phyloP scores from a whole-genome alignment of 1,140 invertebrate genomes.

The Solen grandis region DNA sequence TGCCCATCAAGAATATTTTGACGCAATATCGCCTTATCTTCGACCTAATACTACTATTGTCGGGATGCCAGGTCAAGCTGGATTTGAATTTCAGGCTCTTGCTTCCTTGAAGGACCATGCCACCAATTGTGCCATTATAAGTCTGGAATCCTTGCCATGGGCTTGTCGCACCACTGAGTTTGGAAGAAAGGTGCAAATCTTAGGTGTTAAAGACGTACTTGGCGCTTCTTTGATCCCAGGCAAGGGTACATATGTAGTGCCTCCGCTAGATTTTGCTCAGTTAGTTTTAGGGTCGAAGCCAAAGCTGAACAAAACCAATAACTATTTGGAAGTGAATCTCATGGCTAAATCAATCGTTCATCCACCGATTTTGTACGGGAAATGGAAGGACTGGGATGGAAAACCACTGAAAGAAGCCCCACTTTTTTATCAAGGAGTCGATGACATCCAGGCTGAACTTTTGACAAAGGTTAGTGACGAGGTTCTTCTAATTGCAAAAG shows the following conservation, averaged over 20 bases:
- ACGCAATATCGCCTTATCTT: slow-evolving; percentile 66
- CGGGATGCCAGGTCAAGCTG: slow-evolving; percentile 69
- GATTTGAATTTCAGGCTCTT: slow-evolving; percentile 71
- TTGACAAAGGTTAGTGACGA: slow-evolving; percentile 63
- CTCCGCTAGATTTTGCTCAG: slow-evolving; percentile 57
- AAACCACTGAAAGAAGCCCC: slow-evolving; percentile 54
- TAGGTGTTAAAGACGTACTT: slow-evolving; percentile 63
- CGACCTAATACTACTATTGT: slow-evolving; percentile 64
- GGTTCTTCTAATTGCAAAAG: slow-evolving; percentile 58
- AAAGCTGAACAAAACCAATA: slow-evolving; percentile 41
- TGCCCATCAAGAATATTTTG: slow-evolving; percentile 68
- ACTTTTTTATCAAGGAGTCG: slow-evolving; percentile 71
- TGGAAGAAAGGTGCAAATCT: slow-evolving; percentile 62
- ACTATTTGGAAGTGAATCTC: slow-evolving; percentile 66
- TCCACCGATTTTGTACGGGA: slow-evolving; percentile 70
- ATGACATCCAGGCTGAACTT: slow-evolving; percentile 59
- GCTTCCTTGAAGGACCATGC: slow-evolving; percentile 56
- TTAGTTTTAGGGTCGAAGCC: slow-evolving; percentile 63
- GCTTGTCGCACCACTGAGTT: slow-evolving; percentile 66
- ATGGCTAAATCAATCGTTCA: slow-evolving; percentile 65
- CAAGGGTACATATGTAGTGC: slow-evolving; percentile 43
- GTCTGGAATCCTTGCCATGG: slow-evolving; percentile 69
- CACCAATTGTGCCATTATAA: slow-evolving; percentile 59
- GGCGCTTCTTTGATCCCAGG: slow-evolving; percentile 55
- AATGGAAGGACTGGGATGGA: too few relatives aligned